These are phyloP conservation scores for Candidula unifasciata DNA, from an alignment of 2,888 invertebrate species.

Conservation along the genomic window DNA sequence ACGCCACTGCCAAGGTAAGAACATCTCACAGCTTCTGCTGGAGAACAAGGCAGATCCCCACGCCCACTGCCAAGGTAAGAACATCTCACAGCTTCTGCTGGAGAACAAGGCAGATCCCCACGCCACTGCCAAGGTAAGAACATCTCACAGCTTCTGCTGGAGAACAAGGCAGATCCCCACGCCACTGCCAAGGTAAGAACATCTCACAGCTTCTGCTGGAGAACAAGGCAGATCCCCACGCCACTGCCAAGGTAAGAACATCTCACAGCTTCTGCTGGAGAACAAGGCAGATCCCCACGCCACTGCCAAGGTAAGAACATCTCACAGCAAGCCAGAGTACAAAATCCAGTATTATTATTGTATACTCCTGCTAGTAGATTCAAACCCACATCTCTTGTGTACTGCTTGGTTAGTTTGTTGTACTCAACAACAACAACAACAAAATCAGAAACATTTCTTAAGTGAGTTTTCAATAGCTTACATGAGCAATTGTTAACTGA, in stretches of 20 bases:
- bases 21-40: conserved; percentile 87
- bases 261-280: no score
- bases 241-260: conserved; percentile 87
- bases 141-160: conserved; percentile 93
- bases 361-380: no score
- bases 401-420: no score
- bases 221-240: conserved; percentile 96
- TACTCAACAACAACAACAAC: no score
- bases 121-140: conserved; percentile 92
- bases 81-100: conserved; percentile 87
- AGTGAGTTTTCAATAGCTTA: no score
- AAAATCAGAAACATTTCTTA: no score
- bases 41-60: conserved; percentile 97
- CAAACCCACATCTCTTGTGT: no score
- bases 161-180: conserved; percentile 96
- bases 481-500: no score
- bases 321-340: no score
- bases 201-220: conserved; percentile 91
- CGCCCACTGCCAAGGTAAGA: conserved; percentile 89
- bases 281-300: no score
- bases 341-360: no score
- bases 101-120: conserved; percentile 97
- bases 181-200: conserved; percentile 88
- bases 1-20: conserved; percentile 91
- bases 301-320: no score